Evolutionary conservation across 1,140 invertebrate species (phyloP), one percentile per base, ranked within the genome.

Genomic region (Pogonomyrmex barbatus): DNA sequence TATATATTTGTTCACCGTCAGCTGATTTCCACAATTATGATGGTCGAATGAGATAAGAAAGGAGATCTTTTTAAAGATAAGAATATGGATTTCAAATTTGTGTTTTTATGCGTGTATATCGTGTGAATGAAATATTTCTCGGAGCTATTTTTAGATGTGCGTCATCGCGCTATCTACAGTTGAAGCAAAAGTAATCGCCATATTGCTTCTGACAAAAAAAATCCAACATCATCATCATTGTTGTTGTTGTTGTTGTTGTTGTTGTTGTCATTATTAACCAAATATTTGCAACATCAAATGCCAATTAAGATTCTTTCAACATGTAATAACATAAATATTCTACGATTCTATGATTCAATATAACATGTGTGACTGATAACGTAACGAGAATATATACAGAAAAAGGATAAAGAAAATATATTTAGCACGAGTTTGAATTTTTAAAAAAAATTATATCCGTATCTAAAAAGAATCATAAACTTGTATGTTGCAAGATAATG

Each of bases 151-250:
- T 58, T 81, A 81, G 78, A 70, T 9, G 24, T 9, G 39, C 63
- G 63, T 81, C 78, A 81, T 81, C 77, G 8, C 36, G 47, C 47
- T 68, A 56, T 81, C 77, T 33, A 33, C 65, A 81, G 24, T 50
- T 70, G 78, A 67, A 81, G 10, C 78, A 1, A 81, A 56, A 24
- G 42, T 24, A 30, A 73, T 73, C 33, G 75, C 58, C 52, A 73
- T 42, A 6, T 62, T 58, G 24, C 14, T 45, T 60, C 24, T 45
- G 12, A 12, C n/a, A 12, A 42, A 60, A 24, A 63, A 63, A 47
- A 47, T 24, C 36, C n/a, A 2, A 62, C 8, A 12, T 36, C 4
- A 17, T 36, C 4, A 17, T 24, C 24, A 24, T 24, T 24, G 24
- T 24, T 24, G 24, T 24, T 24, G 24, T 24, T 24, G 24, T 24